These are phyloP conservation scores for Petromus typicus DNA, from an alignment of 2,113 vertebrate species.

Conservation along the genomic window DNA sequence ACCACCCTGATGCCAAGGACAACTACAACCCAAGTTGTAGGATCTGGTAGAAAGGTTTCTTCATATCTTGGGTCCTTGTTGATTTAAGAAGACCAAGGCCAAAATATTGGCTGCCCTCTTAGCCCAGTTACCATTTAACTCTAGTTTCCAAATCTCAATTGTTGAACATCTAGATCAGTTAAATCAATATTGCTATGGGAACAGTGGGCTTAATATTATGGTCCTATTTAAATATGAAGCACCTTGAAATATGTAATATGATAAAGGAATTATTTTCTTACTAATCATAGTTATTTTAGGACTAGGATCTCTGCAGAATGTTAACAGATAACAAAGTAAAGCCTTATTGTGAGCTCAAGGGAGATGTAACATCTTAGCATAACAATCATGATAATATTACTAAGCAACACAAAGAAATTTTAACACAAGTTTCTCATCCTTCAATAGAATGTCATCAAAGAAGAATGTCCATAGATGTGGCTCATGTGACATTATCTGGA, in stretches of 20 bases:
- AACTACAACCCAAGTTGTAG: background rate
- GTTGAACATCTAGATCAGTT: background rate
- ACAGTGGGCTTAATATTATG: background rate
- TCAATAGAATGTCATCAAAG: background rate
- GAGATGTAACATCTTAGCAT: background rate
- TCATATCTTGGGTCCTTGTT: background rate
- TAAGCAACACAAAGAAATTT: background rate
- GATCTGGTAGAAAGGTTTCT: background rate
- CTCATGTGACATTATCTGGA: background rate
- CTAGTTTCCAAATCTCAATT: background rate
- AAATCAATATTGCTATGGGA: background rate
- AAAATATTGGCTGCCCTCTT: background rate
- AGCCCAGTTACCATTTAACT: background rate
- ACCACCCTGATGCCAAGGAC: too few species aligned
- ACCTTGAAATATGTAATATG: background rate
- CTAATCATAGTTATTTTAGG: background rate
- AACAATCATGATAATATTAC: background rate
- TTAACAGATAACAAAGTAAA: background rate
- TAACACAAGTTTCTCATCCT: background rate
- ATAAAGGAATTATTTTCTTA: background rate
- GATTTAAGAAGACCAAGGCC: background rate
- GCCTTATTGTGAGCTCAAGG: background rate
- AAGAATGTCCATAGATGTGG: background rate
- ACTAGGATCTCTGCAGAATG: background rate
- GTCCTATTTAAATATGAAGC: background rate